Conservation (phyloP, 2,888 invertebrate species). For the Stratiomys singularior region DNA sequence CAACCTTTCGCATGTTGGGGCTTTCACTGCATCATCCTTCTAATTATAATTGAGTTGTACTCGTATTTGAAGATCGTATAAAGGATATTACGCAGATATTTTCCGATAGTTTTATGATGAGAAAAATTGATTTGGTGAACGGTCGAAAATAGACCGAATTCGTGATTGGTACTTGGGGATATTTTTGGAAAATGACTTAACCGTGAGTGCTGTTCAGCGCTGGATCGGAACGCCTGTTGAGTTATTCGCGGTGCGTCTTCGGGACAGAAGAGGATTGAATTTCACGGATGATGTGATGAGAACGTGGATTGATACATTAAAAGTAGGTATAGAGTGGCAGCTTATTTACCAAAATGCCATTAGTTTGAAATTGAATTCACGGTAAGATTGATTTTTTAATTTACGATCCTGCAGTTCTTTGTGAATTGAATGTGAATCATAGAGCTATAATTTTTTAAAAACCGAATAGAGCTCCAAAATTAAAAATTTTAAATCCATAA, state of each 20-base stretch:
- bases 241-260: background rate
- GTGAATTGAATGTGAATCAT: too few relatives aligned
- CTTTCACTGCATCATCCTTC: too few relatives aligned
- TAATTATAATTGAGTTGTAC: too few relatives aligned
- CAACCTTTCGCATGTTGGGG: too few relatives aligned
- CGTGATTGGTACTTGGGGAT: background rate
- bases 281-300: background rate
- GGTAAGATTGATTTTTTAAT: too few relatives aligned
- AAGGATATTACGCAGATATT: background rate
- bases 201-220: background rate
- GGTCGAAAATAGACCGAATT: background rate
- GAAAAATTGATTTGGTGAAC: background rate
- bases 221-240: background rate
- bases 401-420: too few relatives aligned
- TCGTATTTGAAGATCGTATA: too few relatives aligned
- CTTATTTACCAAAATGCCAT: too few relatives aligned
- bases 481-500: too few relatives aligned
- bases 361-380: too few relatives aligned
- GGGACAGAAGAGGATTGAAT: background rate
- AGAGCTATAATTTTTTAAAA: too few relatives aligned
- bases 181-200: constrained; percentile 27
- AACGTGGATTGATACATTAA: background rate
- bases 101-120: constrained; percentile 9
- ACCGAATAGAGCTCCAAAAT: too few relatives aligned
- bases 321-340: background rate